Evolutionary conservation across 2,888 invertebrate genomes (phyloP), one percentile per base, ranked within the genome.

Genomic region (Ormyrus nitidulus): DNA sequence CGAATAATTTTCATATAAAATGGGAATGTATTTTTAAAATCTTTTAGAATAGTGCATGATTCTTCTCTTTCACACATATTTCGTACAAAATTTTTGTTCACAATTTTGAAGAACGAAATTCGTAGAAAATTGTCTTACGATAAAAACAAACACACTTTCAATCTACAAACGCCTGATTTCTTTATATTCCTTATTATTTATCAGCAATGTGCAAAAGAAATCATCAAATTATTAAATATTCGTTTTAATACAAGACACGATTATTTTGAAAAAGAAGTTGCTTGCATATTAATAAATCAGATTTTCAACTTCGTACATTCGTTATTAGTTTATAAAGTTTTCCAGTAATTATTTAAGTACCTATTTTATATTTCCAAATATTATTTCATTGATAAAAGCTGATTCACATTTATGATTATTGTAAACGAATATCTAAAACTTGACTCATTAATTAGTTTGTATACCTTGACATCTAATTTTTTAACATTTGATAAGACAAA

Each of bases 1-100:
- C 76, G 82, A 83, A 83, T 81, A 81, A 72, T 78, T 81, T 73
- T 81, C 81, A 77, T 84, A 83, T 78, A 84, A 85, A 84, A 83
- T 77, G 81, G 85, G 84, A 85, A 84, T 84, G 85, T 84, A 83
- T 84, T 81, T 82, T 48, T 59, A 72, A 71, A 59, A 53, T 61
- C 13, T 62, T 75, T 65, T 7, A 46, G 76, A 53, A 76, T 68
- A 54, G 49, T 49, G 61, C 34, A 68, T 61, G 59, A 68, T 49
- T 56, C 46, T 75, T 62, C 72, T 72, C 34, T 72, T 68, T 65
- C 64, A 77, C 62, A 10, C 48, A 56, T 77, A 66, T 62, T 79
- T 70, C 73, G 62, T 70, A 80, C 66, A 71, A 72, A 69, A 62
- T 71, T 11, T 9, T 61, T 62, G 49, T 66, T 46, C 64, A 58